Percentiles rank a stretch among this genome's conserved stretches.
Conservation (phyloP, 1,140 invertebrate genomes). For the Bombyx mandarina region DNA sequence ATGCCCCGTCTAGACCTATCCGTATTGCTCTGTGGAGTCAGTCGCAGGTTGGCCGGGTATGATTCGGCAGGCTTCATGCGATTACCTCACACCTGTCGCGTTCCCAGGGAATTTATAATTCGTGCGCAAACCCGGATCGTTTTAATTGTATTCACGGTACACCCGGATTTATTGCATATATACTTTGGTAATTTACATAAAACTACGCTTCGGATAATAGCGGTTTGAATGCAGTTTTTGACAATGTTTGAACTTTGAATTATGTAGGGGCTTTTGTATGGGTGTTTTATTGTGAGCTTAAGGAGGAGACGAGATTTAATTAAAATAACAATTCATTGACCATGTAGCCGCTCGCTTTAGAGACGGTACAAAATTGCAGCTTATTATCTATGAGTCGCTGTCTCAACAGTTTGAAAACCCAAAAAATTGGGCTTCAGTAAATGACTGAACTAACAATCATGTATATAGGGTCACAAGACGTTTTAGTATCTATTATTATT, state of each 20-base stretch:
- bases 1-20: too few species aligned
- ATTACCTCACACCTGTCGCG: slow-evolving; percentile 54
- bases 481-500: too few species aligned
- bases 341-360: too few species aligned
- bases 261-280: neutral
- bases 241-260: neutral
- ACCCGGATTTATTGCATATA: slow-evolving; percentile 32
- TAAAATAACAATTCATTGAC: too few species aligned
- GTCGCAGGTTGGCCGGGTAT: slow-evolving; percentile 23
- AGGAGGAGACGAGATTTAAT: neutral
- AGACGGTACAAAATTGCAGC: too few species aligned
- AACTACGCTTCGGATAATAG: slow-evolving; percentile 1
- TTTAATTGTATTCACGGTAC: slow-evolving; percentile 61
- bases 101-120: slow-evolving; percentile 63
- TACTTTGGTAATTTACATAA: neutral
- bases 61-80: slow-evolving; percentile 44
- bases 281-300: neutral
- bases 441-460: too few species aligned
- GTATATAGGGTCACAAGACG: too few species aligned
- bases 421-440: too few species aligned
- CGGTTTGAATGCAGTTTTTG: slow-evolving; percentile 1
- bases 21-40: neutral
- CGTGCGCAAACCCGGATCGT: slow-evolving; percentile 31
- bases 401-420: too few species aligned
- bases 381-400: too few species aligned